Base-by-base conservation (phyloP, 2,888 invertebrate genomes). In the Chymomyza fuscimana region DNA sequence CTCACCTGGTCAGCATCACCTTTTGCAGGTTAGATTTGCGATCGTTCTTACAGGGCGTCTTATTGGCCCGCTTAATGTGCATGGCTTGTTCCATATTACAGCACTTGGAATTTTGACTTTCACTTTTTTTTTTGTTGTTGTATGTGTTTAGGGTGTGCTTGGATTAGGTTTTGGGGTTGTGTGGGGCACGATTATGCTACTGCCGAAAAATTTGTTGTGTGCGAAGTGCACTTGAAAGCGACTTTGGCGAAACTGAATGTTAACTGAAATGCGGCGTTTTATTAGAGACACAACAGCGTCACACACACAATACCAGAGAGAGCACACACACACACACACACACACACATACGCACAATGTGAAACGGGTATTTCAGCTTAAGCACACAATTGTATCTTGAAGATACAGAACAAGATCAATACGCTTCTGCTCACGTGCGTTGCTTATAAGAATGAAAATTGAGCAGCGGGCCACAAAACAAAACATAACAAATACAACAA, bases 1-100 rank as follows among this genome's bases (percentile, higher is more conserved):
- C 81, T 90, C 89, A 92, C 92, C 92, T 92, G 77, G 92, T 90
- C 73, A 92, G 80, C 89, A 91, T 91, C 71, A 91, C 91, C 82
- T 90, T 90, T 77, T 92, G 92, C 76, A 92, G 86, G 79, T 89
- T 89, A 25, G 91, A 82, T 81, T 91, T 92, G 58, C 92, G 89
- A 85, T 92, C 92, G 84, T 92, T 92, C 89, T 92, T 92, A 77
- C 91, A 91, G 40, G 91, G 91, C 72, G 82, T 77, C 76, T 91
- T 91, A 63, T 87, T 83, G 72, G 81, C 85, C 56, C 87, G 88
- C 66, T 89, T 89, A 76, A 90, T 78, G 72, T 86, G 88, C 69
- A 90, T 72, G 51, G 86, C 81, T 76, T 90, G 86, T 71, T 91
- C 91, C 90, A 91, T 91, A 62, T 25, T 67, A 40, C n/a, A 32